Evolutionary conservation across 2,888 invertebrate species (phyloP).

Genomic region (Apantesis nais): DNA sequence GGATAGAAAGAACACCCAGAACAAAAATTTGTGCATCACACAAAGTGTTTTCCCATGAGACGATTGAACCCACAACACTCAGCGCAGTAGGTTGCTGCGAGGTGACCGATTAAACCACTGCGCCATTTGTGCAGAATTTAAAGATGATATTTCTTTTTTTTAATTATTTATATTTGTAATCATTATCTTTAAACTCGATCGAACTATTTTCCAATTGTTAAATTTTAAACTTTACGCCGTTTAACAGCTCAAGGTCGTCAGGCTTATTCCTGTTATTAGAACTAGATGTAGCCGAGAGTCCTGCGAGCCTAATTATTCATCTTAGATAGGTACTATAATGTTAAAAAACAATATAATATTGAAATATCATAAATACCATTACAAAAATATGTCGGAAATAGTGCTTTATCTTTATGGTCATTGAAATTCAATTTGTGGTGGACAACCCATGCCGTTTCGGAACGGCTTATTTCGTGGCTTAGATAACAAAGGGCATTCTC

Average conservation of each 20-base stretch:
- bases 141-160: no score
- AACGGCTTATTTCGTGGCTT: conserved; percentile 70
- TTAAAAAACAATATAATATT: background rate
- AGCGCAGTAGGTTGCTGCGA: no score
- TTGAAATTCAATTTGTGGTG: conserved; percentile 70
- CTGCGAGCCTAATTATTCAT: no score
- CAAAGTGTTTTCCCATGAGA: no score
- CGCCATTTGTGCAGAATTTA: no score
- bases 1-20: no score
- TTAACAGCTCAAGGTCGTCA: background rate
- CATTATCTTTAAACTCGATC: background rate
- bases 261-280: no score
- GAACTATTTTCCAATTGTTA: background rate
- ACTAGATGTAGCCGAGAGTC: no score
- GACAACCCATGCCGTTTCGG: conserved; percentile 57
- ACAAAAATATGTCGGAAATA: conserved; percentile 31
- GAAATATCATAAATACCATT: background rate
- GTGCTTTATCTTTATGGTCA: conserved; percentile 54
- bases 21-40: no score
- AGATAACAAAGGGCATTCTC: conserved; percentile 64
- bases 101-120: no score
- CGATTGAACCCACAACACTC: no score
- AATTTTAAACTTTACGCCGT: background rate
- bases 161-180: background rate
- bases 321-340: no score